Evolutionary conservation across 1,140 invertebrate species (phyloP).

Genomic region (Drosophila ogumai): DNA sequence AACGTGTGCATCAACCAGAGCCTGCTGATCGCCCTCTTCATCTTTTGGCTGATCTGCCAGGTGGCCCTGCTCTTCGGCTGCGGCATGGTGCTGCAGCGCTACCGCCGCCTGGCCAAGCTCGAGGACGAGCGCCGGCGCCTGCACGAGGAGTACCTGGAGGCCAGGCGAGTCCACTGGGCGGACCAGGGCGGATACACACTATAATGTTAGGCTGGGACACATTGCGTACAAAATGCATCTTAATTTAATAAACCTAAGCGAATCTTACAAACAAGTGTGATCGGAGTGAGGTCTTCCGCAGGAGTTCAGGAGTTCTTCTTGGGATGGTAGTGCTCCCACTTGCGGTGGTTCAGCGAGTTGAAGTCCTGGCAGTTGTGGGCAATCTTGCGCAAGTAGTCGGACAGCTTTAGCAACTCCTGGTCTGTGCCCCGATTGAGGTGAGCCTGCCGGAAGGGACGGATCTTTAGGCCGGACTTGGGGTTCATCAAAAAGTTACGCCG

Average conservation of each 20-base stretch:
- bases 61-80: conserved; percentile 77
- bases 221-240: conserved; percentile 60
- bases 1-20: conserved; percentile 82
- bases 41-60: conserved; percentile 83
- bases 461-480: conserved; percentile 95
- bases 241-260: conserved; percentile 73
- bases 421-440: conserved; percentile 95
- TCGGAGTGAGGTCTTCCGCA: not conserved
- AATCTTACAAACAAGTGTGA: conserved; percentile 46
- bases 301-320: conserved; percentile 64
- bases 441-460: conserved; percentile 95
- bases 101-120: conserved; percentile 73
- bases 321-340: conserved; percentile 95
- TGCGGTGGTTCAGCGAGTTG: conserved; percentile 92
- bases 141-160: conserved; percentile 76
- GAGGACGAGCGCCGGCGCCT: conserved; percentile 78
- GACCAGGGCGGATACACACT: conserved; percentile 82
- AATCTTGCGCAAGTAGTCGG: conserved; percentile 94
- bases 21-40: conserved; percentile 75
- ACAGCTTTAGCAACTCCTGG: conserved; percentile 92
- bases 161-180: conserved; percentile 80
- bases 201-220: conserved; percentile 37
- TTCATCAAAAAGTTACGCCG: conserved; percentile 99
- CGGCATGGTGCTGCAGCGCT: conserved; percentile 77
- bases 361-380: conserved; percentile 93